These are phyloP conservation scores for Bradypodion ventrale DNA, from an alignment of 2,797 vertebrate genomes.

Conservation along the genomic window DNA sequence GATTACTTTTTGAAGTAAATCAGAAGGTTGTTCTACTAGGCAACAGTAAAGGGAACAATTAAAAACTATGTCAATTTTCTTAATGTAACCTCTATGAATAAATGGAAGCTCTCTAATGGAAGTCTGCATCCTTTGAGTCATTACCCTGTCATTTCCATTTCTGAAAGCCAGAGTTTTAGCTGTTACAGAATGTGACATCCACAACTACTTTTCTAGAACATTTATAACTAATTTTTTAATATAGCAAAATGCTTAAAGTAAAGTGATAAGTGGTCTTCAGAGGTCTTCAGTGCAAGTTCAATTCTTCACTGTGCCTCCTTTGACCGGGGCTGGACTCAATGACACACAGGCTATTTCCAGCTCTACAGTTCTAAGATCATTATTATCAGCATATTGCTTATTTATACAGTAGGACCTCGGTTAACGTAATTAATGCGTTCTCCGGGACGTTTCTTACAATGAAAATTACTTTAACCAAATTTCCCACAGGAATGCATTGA, in stretches of 20 bases:
- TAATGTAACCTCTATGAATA: background rate
- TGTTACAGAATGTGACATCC: background rate
- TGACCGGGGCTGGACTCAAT: too few species aligned
- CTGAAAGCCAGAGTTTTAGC: background rate
- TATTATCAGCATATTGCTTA: too few species aligned
- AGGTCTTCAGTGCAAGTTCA: too few species aligned
- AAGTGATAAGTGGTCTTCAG: background rate
- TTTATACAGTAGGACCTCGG: too few species aligned
- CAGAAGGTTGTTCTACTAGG: background rate
- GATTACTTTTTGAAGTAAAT: background rate
- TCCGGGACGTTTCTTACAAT: too few species aligned
- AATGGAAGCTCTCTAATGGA: background rate
- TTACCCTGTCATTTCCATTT: background rate
- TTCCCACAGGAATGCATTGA: too few species aligned
- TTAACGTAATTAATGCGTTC: too few species aligned
- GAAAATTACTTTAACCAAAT: too few species aligned
- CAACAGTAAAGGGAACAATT: background rate
- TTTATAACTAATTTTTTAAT: background rate
- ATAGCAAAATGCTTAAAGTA: background rate
- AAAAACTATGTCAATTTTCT: background rate
- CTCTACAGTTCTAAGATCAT: too few species aligned
- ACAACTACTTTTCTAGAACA: background rate
- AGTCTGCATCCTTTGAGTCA: background rate
- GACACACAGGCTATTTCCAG: too few species aligned
- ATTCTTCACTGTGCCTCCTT: too few species aligned